Evolutionary conservation across 2,888 invertebrate species (phyloP).

Genomic region (Colostygia pectinataria): DNA sequence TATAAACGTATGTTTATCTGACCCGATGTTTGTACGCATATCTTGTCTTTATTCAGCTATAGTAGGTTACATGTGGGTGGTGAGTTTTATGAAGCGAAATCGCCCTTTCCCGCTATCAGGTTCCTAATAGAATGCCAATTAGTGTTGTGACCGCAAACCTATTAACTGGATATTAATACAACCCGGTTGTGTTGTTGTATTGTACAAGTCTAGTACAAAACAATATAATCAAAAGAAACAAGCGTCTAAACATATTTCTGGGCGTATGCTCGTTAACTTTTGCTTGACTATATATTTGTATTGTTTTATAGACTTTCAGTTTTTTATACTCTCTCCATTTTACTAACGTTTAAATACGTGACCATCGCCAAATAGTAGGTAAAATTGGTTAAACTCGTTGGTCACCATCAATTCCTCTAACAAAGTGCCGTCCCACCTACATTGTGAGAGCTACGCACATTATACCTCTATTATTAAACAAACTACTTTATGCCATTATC

Average conservation of each 20-base stretch:
- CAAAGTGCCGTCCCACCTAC: constrained; percentile 19
- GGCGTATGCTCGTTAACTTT: too few relatives aligned
- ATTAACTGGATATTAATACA: constrained; percentile 20
- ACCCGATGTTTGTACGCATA: too few relatives aligned
- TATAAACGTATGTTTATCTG: too few relatives aligned
- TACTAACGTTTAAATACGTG: too few relatives aligned
- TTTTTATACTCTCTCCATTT: too few relatives aligned
- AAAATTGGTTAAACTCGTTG: not conserved
- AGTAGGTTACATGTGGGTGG: constrained; percentile 22
- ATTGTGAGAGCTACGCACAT: constrained; percentile 15
- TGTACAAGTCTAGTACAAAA: too few relatives aligned
- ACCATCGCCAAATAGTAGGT: not conserved
- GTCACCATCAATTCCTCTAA: constrained; percentile 13
- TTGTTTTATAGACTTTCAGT: too few relatives aligned
- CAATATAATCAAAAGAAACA: too few relatives aligned
- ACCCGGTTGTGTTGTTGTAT: not conserved
- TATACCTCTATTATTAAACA: constrained; percentile 14
- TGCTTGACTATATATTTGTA: too few relatives aligned
- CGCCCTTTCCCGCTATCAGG: constrained; percentile 42
- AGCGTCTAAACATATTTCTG: too few relatives aligned
- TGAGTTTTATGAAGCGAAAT: constrained; percentile 17
- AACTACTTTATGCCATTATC: constrained; percentile 27
- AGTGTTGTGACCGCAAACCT: constrained; percentile 20
- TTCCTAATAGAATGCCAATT: constrained; percentile 52
- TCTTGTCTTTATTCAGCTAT: not conserved